Conservation (phyloP, 2,888 invertebrate genomes). For the Mechanitis messenoides region DNA sequence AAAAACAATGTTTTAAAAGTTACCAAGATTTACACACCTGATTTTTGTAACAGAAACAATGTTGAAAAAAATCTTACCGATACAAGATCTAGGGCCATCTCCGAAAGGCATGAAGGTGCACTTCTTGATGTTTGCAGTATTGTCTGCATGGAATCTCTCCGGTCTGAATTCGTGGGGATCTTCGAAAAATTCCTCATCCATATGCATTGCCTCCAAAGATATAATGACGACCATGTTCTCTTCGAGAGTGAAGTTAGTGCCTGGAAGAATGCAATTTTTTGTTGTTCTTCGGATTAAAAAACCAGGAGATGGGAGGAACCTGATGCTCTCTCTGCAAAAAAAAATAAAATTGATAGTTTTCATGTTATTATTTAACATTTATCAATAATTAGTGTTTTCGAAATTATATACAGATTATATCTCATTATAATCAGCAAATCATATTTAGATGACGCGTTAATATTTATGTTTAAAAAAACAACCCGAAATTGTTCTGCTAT, state of each 20-base stretch:
- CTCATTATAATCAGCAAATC: too few relatives aligned
- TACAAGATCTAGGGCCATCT: conserved; percentile 32
- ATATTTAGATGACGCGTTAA: too few relatives aligned
- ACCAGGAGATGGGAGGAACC: conserved; percentile 28
- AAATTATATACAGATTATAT: too few relatives aligned
- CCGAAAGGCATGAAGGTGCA: conserved; percentile 31
- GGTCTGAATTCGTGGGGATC: conserved; percentile 34
- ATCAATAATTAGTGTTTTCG: background rate
- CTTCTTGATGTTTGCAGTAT: conserved; percentile 26
- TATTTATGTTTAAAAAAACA: too few relatives aligned
- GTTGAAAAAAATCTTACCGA: conserved; percentile 20
- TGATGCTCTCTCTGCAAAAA: conserved; percentile 42
- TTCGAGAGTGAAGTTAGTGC: conserved; percentile 29
- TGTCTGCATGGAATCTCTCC: conserved; percentile 32
- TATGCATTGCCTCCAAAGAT: conserved; percentile 25
- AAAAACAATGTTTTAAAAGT: background rate
- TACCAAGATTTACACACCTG: too few relatives aligned
- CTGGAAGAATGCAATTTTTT: conserved; percentile 30
- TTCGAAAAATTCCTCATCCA: conserved; percentile 32
- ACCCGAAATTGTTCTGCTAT: too few relatives aligned
- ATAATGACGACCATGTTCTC: conserved; percentile 27
- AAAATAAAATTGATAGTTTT: background rate
- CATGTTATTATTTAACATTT: background rate
- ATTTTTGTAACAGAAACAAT: too few relatives aligned
- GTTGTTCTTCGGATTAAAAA: conserved; percentile 28